These are phyloP conservation scores for Cheilosia impressa DNA, from an alignment of 2,888 invertebrate species.

Conservation along the genomic window DNA sequence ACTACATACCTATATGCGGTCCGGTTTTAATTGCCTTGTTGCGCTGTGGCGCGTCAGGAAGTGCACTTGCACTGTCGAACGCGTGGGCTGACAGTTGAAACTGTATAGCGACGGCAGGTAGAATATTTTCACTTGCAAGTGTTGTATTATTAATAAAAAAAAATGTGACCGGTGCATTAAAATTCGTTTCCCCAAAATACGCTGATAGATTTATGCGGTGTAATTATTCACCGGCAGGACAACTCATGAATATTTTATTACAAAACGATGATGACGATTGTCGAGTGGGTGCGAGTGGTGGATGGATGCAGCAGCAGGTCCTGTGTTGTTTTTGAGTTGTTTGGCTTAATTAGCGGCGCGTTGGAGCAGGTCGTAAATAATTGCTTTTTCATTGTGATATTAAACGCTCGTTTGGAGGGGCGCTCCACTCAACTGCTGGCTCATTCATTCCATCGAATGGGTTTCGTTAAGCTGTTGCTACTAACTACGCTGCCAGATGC, in stretches of 20 bases:
- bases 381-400: conserved; percentile 41
- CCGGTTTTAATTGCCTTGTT: conserved; percentile 45
- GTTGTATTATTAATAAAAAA: conserved; percentile 3
- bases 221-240: conserved; percentile 42
- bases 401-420: conserved; percentile 35
- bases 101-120: neutral
- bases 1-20: neutral
- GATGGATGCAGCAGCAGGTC: neutral
- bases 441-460: conserved; percentile 6
- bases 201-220: conserved; percentile 57
- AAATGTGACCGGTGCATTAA: neutral
- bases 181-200: conserved; percentile 28
- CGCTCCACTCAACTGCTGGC: conserved; percentile 13
- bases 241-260: conserved; percentile 43
- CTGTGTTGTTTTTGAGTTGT: conserved; percentile 17
- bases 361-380: conserved; percentile 34
- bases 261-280: conserved; percentile 28
- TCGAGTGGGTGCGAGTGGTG: neutral
- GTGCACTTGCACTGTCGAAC: conserved; percentile 7
- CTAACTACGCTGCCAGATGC: conserved; percentile 39
- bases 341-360: conserved; percentile 43
- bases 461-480: conserved; percentile 28
- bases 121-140: neutral
- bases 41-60: neutral
- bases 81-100: conserved; percentile 14